phyloP scores from a whole-genome alignment of 53 echinoderm and acorn worm species.

The Temnopleurus reevesii region DNA sequence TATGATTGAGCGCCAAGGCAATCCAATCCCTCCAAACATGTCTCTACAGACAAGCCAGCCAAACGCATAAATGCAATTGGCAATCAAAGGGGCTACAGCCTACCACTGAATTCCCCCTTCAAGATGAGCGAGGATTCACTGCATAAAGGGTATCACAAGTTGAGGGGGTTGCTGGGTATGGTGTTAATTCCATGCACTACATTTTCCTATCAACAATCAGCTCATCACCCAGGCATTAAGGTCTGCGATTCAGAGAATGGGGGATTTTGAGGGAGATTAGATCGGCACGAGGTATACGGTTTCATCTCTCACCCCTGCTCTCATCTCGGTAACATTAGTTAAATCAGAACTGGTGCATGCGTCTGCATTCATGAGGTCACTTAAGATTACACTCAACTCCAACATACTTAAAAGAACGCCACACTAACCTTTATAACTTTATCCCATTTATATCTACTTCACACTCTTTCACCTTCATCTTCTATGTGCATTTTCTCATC shows the following conservation, averaged over 20 bases:
- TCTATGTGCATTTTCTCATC: no score
- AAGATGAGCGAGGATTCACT: slow-evolving; percentile 5
- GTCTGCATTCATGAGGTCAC: slow-evolving; percentile 59
- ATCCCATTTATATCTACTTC: slow-evolving; percentile 5
- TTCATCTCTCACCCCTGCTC: slow-evolving; percentile 41
- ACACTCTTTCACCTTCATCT: not conserved
- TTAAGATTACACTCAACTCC: slow-evolving; percentile 1
- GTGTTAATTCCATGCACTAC: slow-evolving; percentile 43
- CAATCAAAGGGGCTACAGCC: slow-evolving; percentile 35
- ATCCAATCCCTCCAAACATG: slow-evolving; percentile 60
- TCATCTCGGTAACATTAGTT: not conserved
- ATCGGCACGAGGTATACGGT: slow-evolving; percentile 24
- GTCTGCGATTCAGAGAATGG: not conserved
- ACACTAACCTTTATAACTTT: not conserved
- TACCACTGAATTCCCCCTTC: slow-evolving; percentile 37
- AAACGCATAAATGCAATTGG: slow-evolving; percentile 59
- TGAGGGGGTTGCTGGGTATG: not conserved
- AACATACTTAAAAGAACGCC: not conserved
- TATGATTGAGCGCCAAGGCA: slow-evolving; percentile 54
- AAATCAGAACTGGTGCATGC: slow-evolving; percentile 44
- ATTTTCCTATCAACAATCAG: slow-evolving; percentile 46
- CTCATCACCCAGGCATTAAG: slow-evolving; percentile 40
- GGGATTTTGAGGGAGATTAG: slow-evolving; percentile 25
- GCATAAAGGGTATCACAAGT: slow-evolving; percentile 34
- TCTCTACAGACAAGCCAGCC: slow-evolving; percentile 54